Evolutionary conservation across 2,113 vertebrate species (phyloP), one percentile per base, ranked within the genome.

Genomic region (Oncorhynchus clarkii): DNA sequence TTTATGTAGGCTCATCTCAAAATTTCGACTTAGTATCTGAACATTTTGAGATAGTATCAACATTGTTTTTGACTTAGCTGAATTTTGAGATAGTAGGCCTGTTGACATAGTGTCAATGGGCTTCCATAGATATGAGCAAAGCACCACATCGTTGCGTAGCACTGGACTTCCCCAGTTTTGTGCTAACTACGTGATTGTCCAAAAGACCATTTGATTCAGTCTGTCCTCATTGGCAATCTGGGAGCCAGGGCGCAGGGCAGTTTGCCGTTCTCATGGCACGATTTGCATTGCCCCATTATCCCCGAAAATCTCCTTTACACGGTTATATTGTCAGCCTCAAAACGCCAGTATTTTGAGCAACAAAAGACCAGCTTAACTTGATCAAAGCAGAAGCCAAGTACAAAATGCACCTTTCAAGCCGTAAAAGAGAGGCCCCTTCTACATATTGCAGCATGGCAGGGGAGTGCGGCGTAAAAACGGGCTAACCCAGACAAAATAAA

Each of bases 381-480:
- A 92, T 89, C 88, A 87, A 85, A 90, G 83, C 79, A 81, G 81
- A 88, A 88, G 83, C 86, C 82, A 81, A 84, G 86, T 85, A 78
- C 78, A 78, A 90, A 92, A 92, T 85, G 87, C 83, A 91, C 90
- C 89, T 93, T 92, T 87, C 86, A 84, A 74, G 80, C 81, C 78
- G 85, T 88, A 26, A 76, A 79, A 86, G 84, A 85, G 89, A 91
- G 89, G 87, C 87, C 87, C 89, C 89, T 88, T 80, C n/a, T 84
- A 85, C 74, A 84, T 90, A 82, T 85, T 85, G 92, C 89, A 87
- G 89, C 90, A 89, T 92, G 92, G 90, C 89, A 88, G 91, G 79
- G 83, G 87, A 93, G 92, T 92, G 92, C 91, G 88, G 93, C 93
- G 93, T 92, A 93, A 93, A 94, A 87, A 89, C 92, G 92, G 89